Percentiles rank a stretch among this genome's conserved stretches.
These are phyloP conservation scores for Hymenopus coronatus DNA, from an alignment of 2,888 invertebrate genomes.

Conservation along the genomic window DNA sequence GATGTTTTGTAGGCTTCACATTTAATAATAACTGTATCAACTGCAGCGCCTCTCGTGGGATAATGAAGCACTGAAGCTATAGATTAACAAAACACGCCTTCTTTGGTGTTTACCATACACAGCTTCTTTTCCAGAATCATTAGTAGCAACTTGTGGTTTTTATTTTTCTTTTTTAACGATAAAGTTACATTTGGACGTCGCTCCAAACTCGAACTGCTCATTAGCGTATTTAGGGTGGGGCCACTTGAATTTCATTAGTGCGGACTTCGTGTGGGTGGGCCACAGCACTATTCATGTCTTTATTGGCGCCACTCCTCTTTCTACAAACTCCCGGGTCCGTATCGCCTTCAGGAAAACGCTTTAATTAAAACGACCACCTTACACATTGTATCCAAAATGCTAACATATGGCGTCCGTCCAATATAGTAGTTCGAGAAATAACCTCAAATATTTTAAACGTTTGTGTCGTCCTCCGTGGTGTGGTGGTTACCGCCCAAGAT, in stretches of 20 bases:
- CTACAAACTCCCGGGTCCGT: neutral
- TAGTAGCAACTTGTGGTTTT: neutral
- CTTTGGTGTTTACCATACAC: neutral
- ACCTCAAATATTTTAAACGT: no score
- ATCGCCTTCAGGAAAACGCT: neutral
- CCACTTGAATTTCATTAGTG: neutral
- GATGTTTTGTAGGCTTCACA: no score
- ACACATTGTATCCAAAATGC: neutral
- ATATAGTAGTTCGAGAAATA: no score
- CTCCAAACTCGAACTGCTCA: neutral
- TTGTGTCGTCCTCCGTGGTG: no score
- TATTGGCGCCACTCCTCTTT: neutral
- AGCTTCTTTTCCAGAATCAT: neutral
- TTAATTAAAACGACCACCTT: neutral
- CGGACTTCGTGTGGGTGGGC: neutral
- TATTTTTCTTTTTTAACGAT: neutral
- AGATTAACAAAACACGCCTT: neutral
- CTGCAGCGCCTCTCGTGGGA: no score
- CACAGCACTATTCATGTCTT: neutral
- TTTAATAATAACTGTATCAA: no score
- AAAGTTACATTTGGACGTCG: neutral
- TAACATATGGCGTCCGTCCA: neutral
- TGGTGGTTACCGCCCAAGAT: no score
- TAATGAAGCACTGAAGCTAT: no score
- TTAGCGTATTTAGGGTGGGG: neutral